A percentile compares a stretch with the other conserved stretches of the same genome.
These are phyloP conservation scores for Myioborus miniatus DNA, from an alignment of 2,797 vertebrate species.

Conservation along the genomic window DNA sequence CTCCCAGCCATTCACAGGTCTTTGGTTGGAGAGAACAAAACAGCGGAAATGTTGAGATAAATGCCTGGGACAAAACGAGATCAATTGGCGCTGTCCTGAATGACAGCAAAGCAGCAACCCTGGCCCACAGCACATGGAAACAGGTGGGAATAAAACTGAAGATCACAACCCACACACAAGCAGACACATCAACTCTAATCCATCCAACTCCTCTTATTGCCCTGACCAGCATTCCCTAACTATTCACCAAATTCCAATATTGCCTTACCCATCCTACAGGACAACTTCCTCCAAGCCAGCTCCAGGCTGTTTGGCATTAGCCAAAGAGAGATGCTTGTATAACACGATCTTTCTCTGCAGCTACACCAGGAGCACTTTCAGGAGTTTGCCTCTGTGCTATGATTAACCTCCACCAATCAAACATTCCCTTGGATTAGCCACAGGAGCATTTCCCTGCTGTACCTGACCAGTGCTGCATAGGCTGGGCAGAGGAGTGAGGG, in stretches of 20 bases:
- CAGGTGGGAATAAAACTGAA: background rate
- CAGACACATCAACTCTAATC: background rate
- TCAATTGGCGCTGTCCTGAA: background rate
- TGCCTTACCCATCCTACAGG: background rate
- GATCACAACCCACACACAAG: background rate
- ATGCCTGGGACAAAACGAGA: background rate
- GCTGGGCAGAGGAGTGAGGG: background rate
- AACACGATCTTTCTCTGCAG: background rate
- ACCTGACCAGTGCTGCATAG: background rate
- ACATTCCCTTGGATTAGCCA: background rate
- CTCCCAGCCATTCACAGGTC: background rate
- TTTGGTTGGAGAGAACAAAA: background rate
- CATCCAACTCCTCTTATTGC: background rate
- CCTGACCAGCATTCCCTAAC: background rate
- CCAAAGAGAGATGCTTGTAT: background rate
- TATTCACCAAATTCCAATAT: background rate
- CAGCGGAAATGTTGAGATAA: background rate
- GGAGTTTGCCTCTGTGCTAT: background rate
- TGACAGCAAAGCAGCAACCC: background rate
- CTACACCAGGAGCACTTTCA: background rate
- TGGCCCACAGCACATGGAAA: background rate
- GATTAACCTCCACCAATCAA: background rate
- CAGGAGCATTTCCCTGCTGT: fast-evolving
- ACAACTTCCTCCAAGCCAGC: background rate
- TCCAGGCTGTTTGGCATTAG: background rate